A percentile compares a stretch with the other conserved stretches of the same genome.
Evolutionary conservation across 2,797 vertebrate genomes (phyloP).

Genomic region (Parauchenoglanis ngamensis): DNA sequence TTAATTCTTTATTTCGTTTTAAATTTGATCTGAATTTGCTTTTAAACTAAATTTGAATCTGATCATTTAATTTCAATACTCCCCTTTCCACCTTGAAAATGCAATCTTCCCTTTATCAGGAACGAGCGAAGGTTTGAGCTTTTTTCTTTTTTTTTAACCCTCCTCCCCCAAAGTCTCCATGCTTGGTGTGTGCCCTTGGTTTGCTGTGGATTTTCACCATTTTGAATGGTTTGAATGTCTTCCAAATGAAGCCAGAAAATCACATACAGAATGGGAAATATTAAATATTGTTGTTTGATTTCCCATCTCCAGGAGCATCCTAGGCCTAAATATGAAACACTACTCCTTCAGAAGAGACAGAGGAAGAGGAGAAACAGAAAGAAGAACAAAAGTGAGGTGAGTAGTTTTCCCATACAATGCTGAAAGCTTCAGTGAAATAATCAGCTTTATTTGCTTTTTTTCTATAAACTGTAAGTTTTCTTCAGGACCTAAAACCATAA

Average conservation of each 20-base stretch:
- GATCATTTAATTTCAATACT: neutral
- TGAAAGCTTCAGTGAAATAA: neutral
- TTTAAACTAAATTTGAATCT: constrained; percentile 29
- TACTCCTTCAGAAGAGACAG: constrained; percentile 86
- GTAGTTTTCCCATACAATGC: constrained; percentile 14
- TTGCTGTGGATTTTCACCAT: constrained; percentile 51
- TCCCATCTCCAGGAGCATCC: constrained; percentile 82
- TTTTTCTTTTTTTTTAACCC: constrained; percentile 50
- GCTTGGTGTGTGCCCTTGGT: constrained; percentile 42
- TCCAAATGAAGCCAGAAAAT: neutral
- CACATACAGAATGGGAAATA: neutral
- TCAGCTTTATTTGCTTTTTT: neutral
- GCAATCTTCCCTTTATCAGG: constrained; percentile 65
- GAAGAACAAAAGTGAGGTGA: constrained; percentile 80
- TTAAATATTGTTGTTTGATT: constrained; percentile 35
- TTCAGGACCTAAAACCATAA: neutral
- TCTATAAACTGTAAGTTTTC: neutral
- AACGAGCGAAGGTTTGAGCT: constrained; percentile 72
- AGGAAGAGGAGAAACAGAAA: constrained; percentile 72
- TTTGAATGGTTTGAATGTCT: constrained; percentile 37
- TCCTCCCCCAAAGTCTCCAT: constrained; percentile 1
- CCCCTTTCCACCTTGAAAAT: constrained; percentile 49
- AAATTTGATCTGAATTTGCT: neutral
- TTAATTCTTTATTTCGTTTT: neutral
- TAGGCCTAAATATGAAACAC: constrained; percentile 90